A percentile compares a stretch with the other conserved stretches of the same genome.
These are phyloP conservation scores for Schlechtendalia chinensis DNA, from an alignment of 1,140 invertebrate genomes.

Conservation along the genomic window DNA sequence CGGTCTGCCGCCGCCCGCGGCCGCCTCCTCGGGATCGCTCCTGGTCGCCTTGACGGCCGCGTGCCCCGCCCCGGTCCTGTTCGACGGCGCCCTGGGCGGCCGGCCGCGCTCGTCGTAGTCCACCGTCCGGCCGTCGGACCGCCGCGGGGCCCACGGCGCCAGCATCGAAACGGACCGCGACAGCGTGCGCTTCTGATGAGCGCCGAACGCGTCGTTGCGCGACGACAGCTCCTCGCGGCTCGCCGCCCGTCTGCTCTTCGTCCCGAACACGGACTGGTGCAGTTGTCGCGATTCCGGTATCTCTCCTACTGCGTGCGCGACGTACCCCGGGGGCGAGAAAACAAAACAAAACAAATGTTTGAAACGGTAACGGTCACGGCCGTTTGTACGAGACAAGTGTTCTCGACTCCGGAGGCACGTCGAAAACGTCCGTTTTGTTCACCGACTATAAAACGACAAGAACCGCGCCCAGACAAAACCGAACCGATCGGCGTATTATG, in stretches of 20 bases:
- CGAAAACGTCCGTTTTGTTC: too few species aligned
- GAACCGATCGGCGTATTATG: too few species aligned
- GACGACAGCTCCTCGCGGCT: constrained; percentile 72
- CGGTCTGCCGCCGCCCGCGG: background rate
- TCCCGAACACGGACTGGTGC: constrained; percentile 54
- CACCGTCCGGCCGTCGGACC: constrained; percentile 63
- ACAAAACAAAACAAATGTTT: too few species aligned
- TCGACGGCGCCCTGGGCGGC: constrained; percentile 50
- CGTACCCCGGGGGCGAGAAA: too few species aligned
- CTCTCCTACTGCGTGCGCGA: constrained; percentile 65
- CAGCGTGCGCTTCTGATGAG: constrained; percentile 69
- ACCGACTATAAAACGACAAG: too few species aligned
- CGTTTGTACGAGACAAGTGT: too few species aligned
- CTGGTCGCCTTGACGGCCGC: constrained; percentile 37
- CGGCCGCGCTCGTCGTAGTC: constrained; percentile 63
- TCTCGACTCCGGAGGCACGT: too few species aligned
- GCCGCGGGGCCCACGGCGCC: constrained; percentile 76
- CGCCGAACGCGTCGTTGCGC: constrained; percentile 60
- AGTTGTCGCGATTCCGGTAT: constrained; percentile 67
- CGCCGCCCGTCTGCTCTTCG: constrained; percentile 58
- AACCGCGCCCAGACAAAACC: too few species aligned
- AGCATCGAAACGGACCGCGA: constrained; percentile 78
- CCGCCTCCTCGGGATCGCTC: constrained; percentile 32
- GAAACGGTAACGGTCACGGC: too few species aligned
- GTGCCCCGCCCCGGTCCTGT: background rate